These are phyloP conservation scores for Acanthiza pusilla DNA, from an alignment of 2,797 vertebrate genomes.

Conservation along the genomic window DNA sequence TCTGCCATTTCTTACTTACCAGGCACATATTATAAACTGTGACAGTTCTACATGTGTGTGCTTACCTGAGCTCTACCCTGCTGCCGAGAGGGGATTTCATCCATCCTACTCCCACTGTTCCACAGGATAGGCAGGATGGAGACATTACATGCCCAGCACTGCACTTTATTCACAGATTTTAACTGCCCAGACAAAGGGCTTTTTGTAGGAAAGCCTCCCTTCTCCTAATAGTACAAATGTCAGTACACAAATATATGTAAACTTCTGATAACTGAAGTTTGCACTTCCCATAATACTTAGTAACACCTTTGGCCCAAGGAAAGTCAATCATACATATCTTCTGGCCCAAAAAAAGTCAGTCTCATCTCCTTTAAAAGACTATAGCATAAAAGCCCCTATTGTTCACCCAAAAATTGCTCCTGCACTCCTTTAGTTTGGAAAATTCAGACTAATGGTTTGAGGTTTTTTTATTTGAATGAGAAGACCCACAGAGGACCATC, in stretches of 20 bases:
- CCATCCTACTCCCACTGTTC: not conserved
- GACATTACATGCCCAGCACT: not conserved
- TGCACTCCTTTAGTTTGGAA: not conserved
- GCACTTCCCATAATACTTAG: not conserved
- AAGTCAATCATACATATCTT: not conserved
- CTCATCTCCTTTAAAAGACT: not conserved
- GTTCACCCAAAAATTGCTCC: not conserved
- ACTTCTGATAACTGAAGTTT: not conserved
- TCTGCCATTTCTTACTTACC: not conserved
- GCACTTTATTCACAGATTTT: not conserved
- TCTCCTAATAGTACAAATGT: not conserved
- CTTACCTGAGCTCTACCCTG: not conserved
- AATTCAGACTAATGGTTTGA: not conserved
- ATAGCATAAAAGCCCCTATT: not conserved
- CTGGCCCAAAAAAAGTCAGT: not conserved
- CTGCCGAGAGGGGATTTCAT: not conserved
- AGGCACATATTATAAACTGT: not conserved
- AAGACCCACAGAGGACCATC: not conserved
- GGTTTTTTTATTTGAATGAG: not conserved
- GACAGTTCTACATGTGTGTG: not conserved
- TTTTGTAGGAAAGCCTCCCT: not conserved
- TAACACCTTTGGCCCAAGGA: not conserved
- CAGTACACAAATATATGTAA: not conserved
- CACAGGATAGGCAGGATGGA: not conserved
- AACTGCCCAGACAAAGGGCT: not conserved